Evolutionary conservation across 2,797 vertebrate species (phyloP).

Genomic region (Peromyscus nudipes): DNA sequence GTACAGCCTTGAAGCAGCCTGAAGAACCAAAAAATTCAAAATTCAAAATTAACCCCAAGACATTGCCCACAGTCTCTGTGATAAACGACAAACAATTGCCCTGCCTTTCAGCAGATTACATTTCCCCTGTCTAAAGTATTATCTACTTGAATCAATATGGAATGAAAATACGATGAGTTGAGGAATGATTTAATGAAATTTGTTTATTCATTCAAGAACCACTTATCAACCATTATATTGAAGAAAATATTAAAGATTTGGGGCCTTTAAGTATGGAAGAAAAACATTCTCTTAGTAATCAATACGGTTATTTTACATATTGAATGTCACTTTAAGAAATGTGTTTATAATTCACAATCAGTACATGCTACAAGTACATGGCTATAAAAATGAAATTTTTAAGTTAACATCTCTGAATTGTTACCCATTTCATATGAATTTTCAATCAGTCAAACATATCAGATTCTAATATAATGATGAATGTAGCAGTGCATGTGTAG

Average conservation of each 20-base stretch:
- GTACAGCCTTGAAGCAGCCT: neutral
- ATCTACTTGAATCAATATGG: neutral
- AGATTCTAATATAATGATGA: conserved; percentile 1
- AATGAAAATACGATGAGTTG: neutral
- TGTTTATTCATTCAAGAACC: conserved; percentile 19
- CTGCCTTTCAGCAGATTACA: neutral
- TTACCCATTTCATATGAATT: neutral
- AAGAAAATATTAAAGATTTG: neutral
- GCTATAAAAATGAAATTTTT: conserved; percentile 22
- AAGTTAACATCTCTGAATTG: neutral
- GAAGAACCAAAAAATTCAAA: conserved; percentile 28
- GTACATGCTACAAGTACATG: neutral
- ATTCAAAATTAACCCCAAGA: conserved; percentile 55
- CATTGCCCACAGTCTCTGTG: neutral
- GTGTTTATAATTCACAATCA: conserved; percentile 22
- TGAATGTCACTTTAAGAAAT: neutral
- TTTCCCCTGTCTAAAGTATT: neutral
- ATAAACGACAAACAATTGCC: neutral
- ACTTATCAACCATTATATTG: neutral
- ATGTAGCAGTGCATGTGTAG: neutral
- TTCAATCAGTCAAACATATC: neutral
- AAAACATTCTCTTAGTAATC: neutral
- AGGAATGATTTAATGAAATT: conserved; percentile 38
- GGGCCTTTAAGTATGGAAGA: neutral
- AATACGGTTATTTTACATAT: neutral